phyloP scores from a whole-genome alignment of 1,140 invertebrate genomes.

The Sinella curviseta region DNA sequence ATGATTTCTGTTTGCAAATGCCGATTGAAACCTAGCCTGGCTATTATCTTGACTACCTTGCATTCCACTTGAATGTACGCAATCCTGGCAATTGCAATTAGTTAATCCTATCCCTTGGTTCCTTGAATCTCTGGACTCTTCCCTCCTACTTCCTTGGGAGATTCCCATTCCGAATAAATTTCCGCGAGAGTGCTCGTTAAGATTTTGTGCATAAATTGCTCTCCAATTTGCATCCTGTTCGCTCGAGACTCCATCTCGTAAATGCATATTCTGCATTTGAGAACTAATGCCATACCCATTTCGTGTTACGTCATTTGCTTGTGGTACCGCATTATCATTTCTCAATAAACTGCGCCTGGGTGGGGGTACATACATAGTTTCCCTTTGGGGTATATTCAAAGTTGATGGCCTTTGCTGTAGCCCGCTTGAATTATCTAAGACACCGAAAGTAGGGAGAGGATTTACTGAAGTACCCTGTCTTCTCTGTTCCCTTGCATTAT shows the following conservation, averaged over 20 bases:
- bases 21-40: background rate
- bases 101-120: no score
- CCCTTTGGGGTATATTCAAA: background rate
- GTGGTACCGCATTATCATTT: no score
- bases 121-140: no score
- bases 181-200: background rate
- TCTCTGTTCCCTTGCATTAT: background rate
- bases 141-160: no score
- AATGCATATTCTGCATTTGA: background rate
- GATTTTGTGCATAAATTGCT: background rate
- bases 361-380: background rate
- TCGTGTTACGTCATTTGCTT: background rate
- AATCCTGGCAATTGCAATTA: no score
- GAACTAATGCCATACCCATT: background rate
- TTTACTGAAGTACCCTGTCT: no score
- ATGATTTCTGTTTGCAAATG: no score
- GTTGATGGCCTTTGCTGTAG: background rate
- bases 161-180: background rate
- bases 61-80: no score
- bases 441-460: no score
- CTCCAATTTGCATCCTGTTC: background rate
- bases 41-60: no score
- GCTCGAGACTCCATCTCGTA: background rate
- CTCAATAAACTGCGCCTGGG: background rate
- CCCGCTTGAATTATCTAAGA: no score